phyloP scores from a whole-genome alignment of 2,797 vertebrate genomes.

The Thalassophryne amazonica region DNA sequence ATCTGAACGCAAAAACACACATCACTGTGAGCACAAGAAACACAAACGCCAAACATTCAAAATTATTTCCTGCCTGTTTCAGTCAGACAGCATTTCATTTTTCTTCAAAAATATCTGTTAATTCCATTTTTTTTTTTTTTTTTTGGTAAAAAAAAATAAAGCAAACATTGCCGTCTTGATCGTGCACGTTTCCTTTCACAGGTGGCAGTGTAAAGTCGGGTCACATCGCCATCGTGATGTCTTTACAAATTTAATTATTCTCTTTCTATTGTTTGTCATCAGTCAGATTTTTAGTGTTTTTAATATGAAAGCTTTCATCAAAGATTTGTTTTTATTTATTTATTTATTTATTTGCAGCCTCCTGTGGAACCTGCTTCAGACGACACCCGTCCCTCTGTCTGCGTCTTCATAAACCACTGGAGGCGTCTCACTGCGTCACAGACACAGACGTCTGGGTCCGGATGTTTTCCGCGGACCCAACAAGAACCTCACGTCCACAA shows the following conservation, averaged over 20 bases:
- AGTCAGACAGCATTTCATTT: slow-evolving; percentile 71
- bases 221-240: slow-evolving; percentile 52
- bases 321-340: slow-evolving; percentile 12
- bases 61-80: slow-evolving; percentile 58
- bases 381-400: background rate
- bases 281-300: slow-evolving; percentile 12
- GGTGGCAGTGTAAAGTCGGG: slow-evolving; percentile 74
- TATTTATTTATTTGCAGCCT: too few relatives aligned
- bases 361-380: background rate
- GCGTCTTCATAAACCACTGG: background rate
- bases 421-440: slow-evolving; percentile 4
- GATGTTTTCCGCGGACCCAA: too few relatives aligned
- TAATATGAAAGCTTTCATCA: slow-evolving; percentile 35
- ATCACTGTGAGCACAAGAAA: slow-evolving; percentile 64
- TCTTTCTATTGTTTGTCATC: slow-evolving; percentile 16
- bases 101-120: slow-evolving; percentile 74
- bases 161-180: slow-evolving; percentile 59
- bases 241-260: slow-evolving; percentile 36
- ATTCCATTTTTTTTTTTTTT: slow-evolving; percentile 49
- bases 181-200: slow-evolving; percentile 47
- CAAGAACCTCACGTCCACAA: too few relatives aligned
- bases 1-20: slow-evolving; percentile 47
- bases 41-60: slow-evolving; percentile 71
- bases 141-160: slow-evolving; percentile 77
- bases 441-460: too few relatives aligned